These are phyloP conservation scores for Prinia subflava DNA, from an alignment of 2,113 vertebrate species.

Conservation along the genomic window DNA sequence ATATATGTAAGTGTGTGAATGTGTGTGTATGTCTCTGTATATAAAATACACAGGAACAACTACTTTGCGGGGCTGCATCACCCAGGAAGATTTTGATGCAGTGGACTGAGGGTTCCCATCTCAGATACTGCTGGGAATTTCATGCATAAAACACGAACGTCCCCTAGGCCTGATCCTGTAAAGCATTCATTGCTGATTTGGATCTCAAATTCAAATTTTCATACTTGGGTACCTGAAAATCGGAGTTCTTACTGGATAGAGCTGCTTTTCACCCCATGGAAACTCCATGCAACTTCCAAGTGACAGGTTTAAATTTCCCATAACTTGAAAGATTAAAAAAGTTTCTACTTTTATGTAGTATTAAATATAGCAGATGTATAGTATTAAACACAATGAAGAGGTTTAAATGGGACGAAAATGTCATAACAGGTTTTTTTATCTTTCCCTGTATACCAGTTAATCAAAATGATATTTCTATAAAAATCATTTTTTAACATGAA, in stretches of 20 bases:
- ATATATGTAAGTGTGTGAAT: background rate
- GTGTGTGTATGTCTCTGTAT: slow-evolving; percentile 24
- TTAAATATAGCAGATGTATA: background rate
- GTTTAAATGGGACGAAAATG: background rate
- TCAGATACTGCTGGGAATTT: background rate
- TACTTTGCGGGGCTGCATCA: background rate
- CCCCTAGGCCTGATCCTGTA: background rate
- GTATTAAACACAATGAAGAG: background rate
- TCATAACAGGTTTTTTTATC: background rate
- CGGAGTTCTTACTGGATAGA: background rate
- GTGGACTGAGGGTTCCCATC: background rate
- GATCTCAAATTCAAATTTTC: background rate
- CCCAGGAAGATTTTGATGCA: background rate
- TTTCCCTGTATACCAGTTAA: slow-evolving; percentile 19
- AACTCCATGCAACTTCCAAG: background rate
- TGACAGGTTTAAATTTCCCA: background rate
- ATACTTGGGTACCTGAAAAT: background rate
- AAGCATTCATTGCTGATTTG: background rate
- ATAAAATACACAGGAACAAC: slow-evolving; percentile 9
- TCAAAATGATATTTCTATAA: slow-evolving; percentile 27
- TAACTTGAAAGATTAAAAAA: background rate
- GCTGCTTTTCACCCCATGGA: background rate
- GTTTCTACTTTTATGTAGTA: background rate
- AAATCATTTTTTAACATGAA: background rate
- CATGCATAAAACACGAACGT: background rate